Evolutionary conservation across 2,113 vertebrate species (phyloP).

Genomic region (Chascanopsetta lugubris): DNA sequence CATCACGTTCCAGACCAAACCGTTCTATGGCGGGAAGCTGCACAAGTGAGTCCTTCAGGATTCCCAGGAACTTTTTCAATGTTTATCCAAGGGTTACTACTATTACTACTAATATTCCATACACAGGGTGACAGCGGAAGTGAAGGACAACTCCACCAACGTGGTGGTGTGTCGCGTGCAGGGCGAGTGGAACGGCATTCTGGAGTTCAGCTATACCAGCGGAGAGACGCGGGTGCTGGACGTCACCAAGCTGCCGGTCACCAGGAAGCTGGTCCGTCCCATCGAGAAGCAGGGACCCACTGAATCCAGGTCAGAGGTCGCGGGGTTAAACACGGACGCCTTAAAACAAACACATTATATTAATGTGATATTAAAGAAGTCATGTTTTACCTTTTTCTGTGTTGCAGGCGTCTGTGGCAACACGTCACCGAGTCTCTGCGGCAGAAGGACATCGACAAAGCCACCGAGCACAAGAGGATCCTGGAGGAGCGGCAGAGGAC

Average conservation of each 20-base stretch:
- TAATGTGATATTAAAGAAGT: background rate
- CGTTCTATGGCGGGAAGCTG: slow-evolving; percentile 96
- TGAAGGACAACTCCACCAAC: slow-evolving; percentile 91
- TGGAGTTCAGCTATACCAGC: slow-evolving; percentile 91
- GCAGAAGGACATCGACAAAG: slow-evolving; percentile 92
- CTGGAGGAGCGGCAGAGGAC: slow-evolving; percentile 92
- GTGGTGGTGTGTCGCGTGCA: slow-evolving; percentile 92
- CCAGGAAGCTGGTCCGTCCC: slow-evolving; percentile 88
- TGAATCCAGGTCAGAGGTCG: slow-evolving; percentile 88
- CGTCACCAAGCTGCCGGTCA: slow-evolving; percentile 88
- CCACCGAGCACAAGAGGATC: slow-evolving; percentile 92
- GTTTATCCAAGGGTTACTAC: background rate
- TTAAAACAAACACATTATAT: background rate
- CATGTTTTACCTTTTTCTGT: background rate
- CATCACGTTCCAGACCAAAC: slow-evolving; percentile 98
- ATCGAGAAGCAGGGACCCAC: slow-evolving; percentile 89
- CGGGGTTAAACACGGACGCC: background rate
- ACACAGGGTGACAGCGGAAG: slow-evolving; percentile 91
- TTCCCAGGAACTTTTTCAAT: too few relatives aligned
- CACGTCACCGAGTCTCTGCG: slow-evolving; percentile 90
- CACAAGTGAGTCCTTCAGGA: slow-evolving; percentile 84
- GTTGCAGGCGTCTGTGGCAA: slow-evolving; percentile 90
- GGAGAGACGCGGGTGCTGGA: slow-evolving; percentile 89
- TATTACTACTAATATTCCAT: background rate
- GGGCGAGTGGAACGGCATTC: slow-evolving; percentile 94